Base-by-base conservation (phyloP, 2,888 invertebrate species). In the Sepioteuthis lessoniana region DNA sequence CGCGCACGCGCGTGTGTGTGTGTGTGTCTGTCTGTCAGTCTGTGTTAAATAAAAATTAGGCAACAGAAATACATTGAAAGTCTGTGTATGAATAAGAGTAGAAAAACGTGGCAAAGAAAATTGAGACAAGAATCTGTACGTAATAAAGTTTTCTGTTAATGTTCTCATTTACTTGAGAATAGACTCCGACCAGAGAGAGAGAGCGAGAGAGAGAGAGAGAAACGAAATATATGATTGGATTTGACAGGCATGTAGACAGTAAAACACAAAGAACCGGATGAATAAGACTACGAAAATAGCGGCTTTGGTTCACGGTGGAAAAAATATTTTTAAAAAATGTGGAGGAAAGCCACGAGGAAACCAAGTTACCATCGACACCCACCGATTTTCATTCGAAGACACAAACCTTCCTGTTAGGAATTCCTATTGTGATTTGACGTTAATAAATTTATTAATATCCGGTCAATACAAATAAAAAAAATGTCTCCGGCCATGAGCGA, bases 401-500 rank as follows among this genome's bases (percentile, higher is more conserved):
- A 35, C n/a, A 76, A n/a, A 76, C 76, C 0, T 76, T 35, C n/a
- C 76, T 76, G n/a, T 10, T 35, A 76, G 76, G n/a, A 76, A 76
- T 35, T n/a, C 76, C 7, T 76, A 76, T 76, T 76, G 76, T 76
- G 7, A 76, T 76, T 76, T 35, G n/a, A 76, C 76, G 76, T 76
- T 76, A 76, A 76, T 76, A 76, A 76, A 76, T 76, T 76, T 76
- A 76, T 76, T 76, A 76, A 76, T 76, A 76, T 76, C 76, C 76
- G 76, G 76, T 76, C 76, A 76, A 76, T 76, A 76, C 4, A 0
- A 35, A 76, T 76, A 35, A 35, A n/a, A 76, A 76, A 76, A 76
- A 76, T 76, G n/a, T 76, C n/a, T 76, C 76, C 76, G n/a, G n/a
- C 76, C 76, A 76, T 35, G 76, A 76, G 76, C 76, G n/a, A 76